Evolutionary conservation across 23 tunicate species (phyloP).

Genomic region (Corella eumyota): DNA sequence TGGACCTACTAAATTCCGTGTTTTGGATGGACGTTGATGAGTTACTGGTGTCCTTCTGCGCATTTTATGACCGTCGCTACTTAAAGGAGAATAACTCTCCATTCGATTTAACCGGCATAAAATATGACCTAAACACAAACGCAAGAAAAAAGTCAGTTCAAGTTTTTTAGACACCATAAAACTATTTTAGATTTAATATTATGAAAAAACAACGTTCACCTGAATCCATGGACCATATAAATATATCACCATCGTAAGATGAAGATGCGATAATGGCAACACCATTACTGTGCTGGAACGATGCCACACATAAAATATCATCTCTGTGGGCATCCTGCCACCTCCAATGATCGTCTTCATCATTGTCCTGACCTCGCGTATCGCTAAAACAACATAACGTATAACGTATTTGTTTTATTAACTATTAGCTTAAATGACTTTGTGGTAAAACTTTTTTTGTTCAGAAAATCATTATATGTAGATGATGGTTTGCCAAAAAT

Average conservation of each 20-base stretch:
- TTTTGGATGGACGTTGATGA: no score
- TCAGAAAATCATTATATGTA: neutral
- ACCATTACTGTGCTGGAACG: conserved; percentile 35
- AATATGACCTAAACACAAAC: conserved; percentile 32
- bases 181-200: neutral
- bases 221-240: conserved; percentile 74
- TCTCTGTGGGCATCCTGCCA: conserved; percentile 76
- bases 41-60: conserved; percentile 6
- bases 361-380: conserved; percentile 17
- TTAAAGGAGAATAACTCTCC: conserved; percentile 58
- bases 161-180: neutral
- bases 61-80: conserved; percentile 32
- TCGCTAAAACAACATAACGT: conserved; percentile 18
- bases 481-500: no score
- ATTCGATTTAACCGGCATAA: conserved; percentile 63
- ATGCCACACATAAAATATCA: conserved; percentile 56
- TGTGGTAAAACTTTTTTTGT: neutral
- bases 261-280: conserved; percentile 62
- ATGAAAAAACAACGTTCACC: conserved; percentile 16
- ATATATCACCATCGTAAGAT: conserved; percentile 87
- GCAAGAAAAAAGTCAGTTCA: neutral
- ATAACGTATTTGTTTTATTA: no score
- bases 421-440: no score
- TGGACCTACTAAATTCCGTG: no score
- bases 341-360: conserved; percentile 7